Percentiles rank a stretch among this genome's conserved stretches.
These are phyloP conservation scores for Phrixothrix hirtus DNA, from an alignment of 2,888 invertebrate genomes.

Conservation along the genomic window DNA sequence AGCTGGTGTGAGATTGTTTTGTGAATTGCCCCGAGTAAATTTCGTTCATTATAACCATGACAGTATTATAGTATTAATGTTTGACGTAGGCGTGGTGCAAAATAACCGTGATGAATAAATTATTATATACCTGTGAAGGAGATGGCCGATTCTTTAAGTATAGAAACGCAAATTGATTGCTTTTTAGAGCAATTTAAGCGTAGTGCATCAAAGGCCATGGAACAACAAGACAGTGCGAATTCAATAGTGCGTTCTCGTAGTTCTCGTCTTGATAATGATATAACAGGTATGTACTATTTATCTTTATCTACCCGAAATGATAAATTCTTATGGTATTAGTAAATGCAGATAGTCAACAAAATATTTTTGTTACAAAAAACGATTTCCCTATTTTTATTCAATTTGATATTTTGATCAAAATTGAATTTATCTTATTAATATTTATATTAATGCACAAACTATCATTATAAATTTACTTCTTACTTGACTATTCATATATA, in stretches of 20 bases:
- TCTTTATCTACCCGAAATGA: too few species aligned
- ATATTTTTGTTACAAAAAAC: too few species aligned
- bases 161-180: conserved; percentile 83
- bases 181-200: conserved; percentile 81
- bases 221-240: conserved; percentile 39
- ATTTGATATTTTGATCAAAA: too few species aligned
- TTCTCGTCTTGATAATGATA: conserved; percentile 46
- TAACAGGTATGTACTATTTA: conserved; percentile 42
- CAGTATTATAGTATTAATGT: conserved; percentile 3
- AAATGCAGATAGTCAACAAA: too few species aligned
- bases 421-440: too few species aligned
- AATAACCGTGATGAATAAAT: conserved; percentile 8
- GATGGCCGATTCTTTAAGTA: conserved; percentile 67
- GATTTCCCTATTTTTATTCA: too few species aligned
- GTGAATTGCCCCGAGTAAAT: background rate
- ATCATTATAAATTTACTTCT: too few species aligned
- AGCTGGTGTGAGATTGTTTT: background rate
- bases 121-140: conserved; percentile 32
- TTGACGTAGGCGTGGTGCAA: conserved; percentile 13
- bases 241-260: conserved; percentile 40
- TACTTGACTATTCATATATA: too few species aligned
- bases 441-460: too few species aligned
- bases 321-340: too few species aligned
- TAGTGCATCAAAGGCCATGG: conserved; percentile 75
- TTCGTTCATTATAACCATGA: background rate